Evolutionary conservation across 1,140 invertebrate genomes (phyloP).

Genomic region (Drusus annulatus): DNA sequence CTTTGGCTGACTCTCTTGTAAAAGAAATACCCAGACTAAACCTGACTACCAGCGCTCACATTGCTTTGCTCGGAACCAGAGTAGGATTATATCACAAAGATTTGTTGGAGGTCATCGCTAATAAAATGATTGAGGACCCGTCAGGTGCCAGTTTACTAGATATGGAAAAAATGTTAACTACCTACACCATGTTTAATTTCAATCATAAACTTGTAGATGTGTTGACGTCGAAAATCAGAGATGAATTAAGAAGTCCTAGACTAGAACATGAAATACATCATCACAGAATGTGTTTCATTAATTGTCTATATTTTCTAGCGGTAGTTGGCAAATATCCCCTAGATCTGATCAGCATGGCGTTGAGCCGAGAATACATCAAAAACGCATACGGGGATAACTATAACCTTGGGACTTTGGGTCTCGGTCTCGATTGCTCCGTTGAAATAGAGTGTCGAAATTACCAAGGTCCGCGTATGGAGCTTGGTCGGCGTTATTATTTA

Average conservation of each 20-base stretch:
- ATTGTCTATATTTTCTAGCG: conserved; percentile 13
- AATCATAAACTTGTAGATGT: neutral
- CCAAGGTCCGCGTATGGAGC: conserved; percentile 1
- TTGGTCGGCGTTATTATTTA: neutral
- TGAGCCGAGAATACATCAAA: neutral
- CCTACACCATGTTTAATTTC: conserved; percentile 2
- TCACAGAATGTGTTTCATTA: neutral
- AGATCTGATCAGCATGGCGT: conserved; percentile 5
- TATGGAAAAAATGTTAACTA: neutral
- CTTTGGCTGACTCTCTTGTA: neutral
- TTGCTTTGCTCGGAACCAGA: neutral
- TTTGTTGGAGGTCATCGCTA: neutral
- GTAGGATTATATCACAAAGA: neutral
- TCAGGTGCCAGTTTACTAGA: neutral
- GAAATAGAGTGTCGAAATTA: conserved; percentile 17
- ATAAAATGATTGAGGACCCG: neutral
- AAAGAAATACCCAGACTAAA: conserved; percentile 18
- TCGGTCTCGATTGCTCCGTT: neutral
- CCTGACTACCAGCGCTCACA: neutral
- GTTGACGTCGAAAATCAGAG: neutral
- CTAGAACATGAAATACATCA: neutral
- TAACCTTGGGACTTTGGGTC: neutral
- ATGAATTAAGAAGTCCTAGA: conserved; percentile 7
- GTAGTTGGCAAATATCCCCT: neutral
- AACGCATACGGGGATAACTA: too few relatives aligned